phyloP scores from a whole-genome alignment of 2,113 vertebrate species.

The Charina bottae region DNA sequence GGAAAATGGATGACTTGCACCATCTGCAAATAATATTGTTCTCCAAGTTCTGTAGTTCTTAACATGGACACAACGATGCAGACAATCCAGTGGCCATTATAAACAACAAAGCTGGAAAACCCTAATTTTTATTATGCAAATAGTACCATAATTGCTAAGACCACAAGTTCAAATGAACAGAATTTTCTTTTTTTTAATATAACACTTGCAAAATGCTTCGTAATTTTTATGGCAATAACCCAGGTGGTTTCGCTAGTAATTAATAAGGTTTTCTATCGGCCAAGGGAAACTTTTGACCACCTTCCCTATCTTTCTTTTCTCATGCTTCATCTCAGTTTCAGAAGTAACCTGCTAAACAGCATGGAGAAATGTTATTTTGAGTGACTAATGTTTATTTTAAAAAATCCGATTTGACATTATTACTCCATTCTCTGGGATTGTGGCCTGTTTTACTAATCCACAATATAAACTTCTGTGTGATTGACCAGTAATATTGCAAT shows the following conservation, averaged over 20 bases:
- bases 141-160: constrained; percentile 33
- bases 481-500: neutral
- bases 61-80: constrained; percentile 1
- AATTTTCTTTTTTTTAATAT: neutral
- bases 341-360: neutral
- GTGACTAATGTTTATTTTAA: neutral
- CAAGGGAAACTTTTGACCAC: neutral
- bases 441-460: neutral
- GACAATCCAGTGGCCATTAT: neutral
- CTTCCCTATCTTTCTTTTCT: neutral
- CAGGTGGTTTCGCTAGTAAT: neutral
- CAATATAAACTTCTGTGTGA: neutral
- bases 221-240: neutral
- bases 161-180: neutral
- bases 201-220: neutral
- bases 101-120: constrained; percentile 33
- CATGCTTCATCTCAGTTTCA: neutral
- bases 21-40: neutral
- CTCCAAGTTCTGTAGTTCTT: neutral
- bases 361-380: neutral
- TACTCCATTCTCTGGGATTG: neutral
- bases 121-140: constrained; percentile 36
- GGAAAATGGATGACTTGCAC: neutral
- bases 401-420: neutral
- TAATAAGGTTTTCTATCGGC: neutral